phyloP scores from a whole-genome alignment of 2,888 invertebrate genomes.

The Drosophila vallismaia region DNA sequence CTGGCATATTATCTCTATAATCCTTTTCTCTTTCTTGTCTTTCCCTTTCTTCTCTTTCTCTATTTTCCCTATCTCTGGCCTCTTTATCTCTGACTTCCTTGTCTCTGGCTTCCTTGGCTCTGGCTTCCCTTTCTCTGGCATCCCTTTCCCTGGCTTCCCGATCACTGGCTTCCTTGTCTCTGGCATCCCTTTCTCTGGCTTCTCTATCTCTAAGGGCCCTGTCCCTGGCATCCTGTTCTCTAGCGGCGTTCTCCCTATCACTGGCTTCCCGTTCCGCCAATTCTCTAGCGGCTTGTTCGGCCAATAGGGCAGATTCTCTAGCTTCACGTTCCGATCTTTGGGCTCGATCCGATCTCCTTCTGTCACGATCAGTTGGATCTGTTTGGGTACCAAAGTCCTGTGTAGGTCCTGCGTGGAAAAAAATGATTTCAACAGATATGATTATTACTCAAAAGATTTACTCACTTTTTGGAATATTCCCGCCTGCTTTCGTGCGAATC shows the following conservation, averaged over 20 bases:
- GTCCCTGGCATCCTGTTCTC: not conserved
- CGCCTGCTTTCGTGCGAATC: not conserved
- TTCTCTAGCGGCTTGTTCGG: not conserved
- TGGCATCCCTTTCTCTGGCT: not conserved
- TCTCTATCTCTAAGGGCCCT: not conserved
- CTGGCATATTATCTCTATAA: not conserved
- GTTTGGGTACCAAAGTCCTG: not conserved
- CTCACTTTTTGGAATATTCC: not conserved
- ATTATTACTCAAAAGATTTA: not conserved
- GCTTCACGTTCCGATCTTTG: not conserved
- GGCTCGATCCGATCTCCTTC: not conserved
- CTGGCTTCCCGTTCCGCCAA: constrained; percentile 62
- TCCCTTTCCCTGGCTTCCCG: constrained; percentile 68
- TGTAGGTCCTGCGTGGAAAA: not conserved
- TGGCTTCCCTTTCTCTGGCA: not conserved
- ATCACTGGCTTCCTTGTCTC: constrained; percentile 75
- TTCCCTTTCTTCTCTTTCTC: not conserved
- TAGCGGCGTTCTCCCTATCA: constrained; percentile 46
- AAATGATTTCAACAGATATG: too few species aligned
- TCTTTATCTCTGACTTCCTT: not conserved
- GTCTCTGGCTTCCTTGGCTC: not conserved
- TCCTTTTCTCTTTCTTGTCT: not conserved
- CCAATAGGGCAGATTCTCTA: not conserved
- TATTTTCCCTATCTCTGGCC: not conserved
- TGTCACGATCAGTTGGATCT: not conserved